A percentile compares a stretch with the other conserved stretches of the same genome.
Conservation (phyloP, 2,797 vertebrate species). For the Xyrichtys novacula region DNA sequence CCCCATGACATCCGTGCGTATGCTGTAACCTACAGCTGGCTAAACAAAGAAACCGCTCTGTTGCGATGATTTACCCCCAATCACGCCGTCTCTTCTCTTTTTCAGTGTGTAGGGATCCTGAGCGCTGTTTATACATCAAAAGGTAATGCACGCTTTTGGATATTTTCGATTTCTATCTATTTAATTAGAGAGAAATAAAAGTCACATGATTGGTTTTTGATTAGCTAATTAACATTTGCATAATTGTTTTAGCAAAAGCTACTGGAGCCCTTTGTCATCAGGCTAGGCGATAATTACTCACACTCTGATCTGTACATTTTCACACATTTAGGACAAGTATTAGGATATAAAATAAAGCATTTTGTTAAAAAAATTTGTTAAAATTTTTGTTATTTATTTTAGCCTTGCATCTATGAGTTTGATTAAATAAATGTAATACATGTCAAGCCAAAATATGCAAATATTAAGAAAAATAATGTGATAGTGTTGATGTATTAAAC, state of each 20-base stretch:
- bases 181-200: conserved; percentile 16
- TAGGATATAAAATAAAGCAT: not conserved
- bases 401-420: not conserved
- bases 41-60: conserved; percentile 85
- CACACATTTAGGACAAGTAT: not conserved
- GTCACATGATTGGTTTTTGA: conserved; percentile 75
- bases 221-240: conserved; percentile 82
- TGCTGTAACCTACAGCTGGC: conserved; percentile 83
- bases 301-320: conserved; percentile 19
- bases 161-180: conserved; percentile 52
- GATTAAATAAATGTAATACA: not conserved
- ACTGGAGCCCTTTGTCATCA: conserved; percentile 73
- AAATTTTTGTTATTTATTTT: conserved; percentile 1
- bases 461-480: conserved; percentile 5
- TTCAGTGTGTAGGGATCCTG: conserved; percentile 51
- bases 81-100: conserved; percentile 53
- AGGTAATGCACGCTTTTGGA: conserved; percentile 45
- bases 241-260: conserved; percentile 78
- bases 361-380: not conserved
- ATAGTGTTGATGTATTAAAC: not conserved
- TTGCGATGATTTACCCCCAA: conserved; percentile 65
- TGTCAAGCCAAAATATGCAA: conserved; percentile 4
- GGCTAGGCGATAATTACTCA: conserved; percentile 45
- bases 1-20: conserved; percentile 83
- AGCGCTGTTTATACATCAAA: conserved; percentile 47